phyloP scores from a whole-genome alignment of 2,888 invertebrate genomes.

The Nephrotoma flavescens region DNA sequence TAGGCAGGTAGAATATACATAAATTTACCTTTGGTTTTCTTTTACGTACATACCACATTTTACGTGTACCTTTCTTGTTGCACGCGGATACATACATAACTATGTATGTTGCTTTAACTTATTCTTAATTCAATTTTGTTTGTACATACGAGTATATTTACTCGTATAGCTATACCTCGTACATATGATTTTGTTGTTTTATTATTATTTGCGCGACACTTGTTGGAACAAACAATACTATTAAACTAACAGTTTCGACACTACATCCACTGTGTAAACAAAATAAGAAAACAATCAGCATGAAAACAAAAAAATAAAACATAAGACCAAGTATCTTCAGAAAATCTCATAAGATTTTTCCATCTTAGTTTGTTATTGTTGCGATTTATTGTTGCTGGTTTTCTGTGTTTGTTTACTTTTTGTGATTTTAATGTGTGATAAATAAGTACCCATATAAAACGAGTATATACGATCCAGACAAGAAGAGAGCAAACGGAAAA shows the following conservation, averaged over 20 bases:
- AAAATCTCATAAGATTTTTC: not conserved
- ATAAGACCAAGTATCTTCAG: not conserved
- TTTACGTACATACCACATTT: not conserved
- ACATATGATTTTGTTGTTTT: slow-evolving; percentile 2
- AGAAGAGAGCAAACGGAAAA: not conserved
- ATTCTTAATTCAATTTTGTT: not conserved
- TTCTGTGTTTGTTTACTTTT: not conserved
- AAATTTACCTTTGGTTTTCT: not conserved
- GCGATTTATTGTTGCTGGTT: not conserved
- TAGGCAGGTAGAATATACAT: not conserved
- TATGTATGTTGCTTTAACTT: not conserved
- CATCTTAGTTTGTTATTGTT: not conserved
- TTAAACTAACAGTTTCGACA: slow-evolving; percentile 11
- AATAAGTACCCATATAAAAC: not conserved
- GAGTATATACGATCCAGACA: not conserved
- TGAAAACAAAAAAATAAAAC: not conserved
- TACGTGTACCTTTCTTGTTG: not conserved
- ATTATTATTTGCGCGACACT: slow-evolving; percentile 11
- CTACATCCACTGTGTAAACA: slow-evolving; percentile 2
- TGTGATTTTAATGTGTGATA: not conserved
- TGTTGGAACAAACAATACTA: slow-evolving; percentile 12
- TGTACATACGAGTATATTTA: too few species aligned
- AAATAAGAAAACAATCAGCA: not conserved
- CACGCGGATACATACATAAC: not conserved
- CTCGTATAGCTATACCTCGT: not conserved